Evolutionary conservation across 2,797 vertebrate genomes (phyloP).

Genomic region (Notolepis coatsorum): DNA sequence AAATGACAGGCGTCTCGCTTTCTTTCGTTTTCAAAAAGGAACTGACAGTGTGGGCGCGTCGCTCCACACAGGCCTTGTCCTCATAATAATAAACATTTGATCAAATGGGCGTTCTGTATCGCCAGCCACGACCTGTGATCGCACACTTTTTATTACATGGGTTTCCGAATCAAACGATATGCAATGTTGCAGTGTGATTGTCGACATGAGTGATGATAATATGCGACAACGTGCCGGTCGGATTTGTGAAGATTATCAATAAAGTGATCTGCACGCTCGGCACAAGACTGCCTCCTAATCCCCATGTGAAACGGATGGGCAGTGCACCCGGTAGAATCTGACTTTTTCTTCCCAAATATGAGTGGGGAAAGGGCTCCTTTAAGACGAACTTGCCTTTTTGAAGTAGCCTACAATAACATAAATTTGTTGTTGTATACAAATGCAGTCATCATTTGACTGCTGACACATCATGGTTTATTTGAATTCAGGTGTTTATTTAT

Average conservation of each 20-base stretch:
- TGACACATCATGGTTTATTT: too few relatives aligned
- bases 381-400: neutral
- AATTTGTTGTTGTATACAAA: too few relatives aligned
- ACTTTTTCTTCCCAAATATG: constrained; percentile 33
- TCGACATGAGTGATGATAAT: constrained; percentile 12
- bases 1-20: constrained; percentile 25
- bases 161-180: constrained; percentile 23
- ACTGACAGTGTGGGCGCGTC: constrained; percentile 12
- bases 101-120: neutral
- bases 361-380: constrained; percentile 16
- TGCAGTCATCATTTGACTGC: too few relatives aligned
- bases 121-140: neutral
- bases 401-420: too few relatives aligned
- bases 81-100: constrained; percentile 10
- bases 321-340: constrained; percentile 39
- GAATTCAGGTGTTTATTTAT: too few relatives aligned
- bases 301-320: constrained; percentile 56
- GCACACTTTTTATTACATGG: constrained; percentile 12
- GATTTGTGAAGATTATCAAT: constrained; percentile 77
- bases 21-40: constrained; percentile 17
- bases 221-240: constrained; percentile 51
- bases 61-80: constrained; percentile 43
- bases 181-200: constrained; percentile 13
- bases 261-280: constrained; percentile 53
- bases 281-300: constrained; percentile 67